A percentile compares a stretch with the other conserved stretches of the same genome.
Evolutionary conservation across 2,797 vertebrate species (phyloP).

Genomic region (Phrynocephalus guinanensis): DNA sequence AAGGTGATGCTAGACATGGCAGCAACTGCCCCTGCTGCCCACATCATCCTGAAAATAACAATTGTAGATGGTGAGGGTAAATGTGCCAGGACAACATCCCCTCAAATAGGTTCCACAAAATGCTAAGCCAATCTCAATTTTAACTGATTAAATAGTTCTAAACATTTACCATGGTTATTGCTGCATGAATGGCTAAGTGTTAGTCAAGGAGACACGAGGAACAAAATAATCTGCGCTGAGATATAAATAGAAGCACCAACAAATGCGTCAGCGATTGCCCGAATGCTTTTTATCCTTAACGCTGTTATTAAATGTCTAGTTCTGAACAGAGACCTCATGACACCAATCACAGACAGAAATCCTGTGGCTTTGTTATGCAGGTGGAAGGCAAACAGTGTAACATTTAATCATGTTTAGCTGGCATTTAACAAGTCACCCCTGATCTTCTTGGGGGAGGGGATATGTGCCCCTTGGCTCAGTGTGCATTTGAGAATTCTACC

Average conservation of each 20-base stretch:
- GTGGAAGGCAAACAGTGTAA: too few species aligned
- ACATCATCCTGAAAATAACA: slow-evolving; percentile 86
- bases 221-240: neutral
- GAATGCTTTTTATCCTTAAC: too few species aligned
- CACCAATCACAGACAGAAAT: neutral
- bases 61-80: neutral
- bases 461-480: too few species aligned
- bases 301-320: neutral
- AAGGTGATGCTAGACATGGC: slow-evolving; percentile 92
- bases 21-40: slow-evolving; percentile 87
- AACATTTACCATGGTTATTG: neutral
- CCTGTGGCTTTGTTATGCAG: too few species aligned
- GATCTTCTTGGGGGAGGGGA: too few species aligned
- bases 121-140: neutral
- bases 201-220: neutral
- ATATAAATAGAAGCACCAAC: neutral
- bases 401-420: too few species aligned
- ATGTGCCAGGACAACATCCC: neutral
- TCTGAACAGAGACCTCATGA: neutral
- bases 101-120: neutral
- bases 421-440: too few species aligned
- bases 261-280: neutral
- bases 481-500: too few species aligned
- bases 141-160: neutral
- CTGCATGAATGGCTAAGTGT: neutral